A percentile compares a stretch with the other conserved stretches of the same genome.
Evolutionary conservation across 2,888 invertebrate species (phyloP).

Genomic region (Agrotis ipsilon): DNA sequence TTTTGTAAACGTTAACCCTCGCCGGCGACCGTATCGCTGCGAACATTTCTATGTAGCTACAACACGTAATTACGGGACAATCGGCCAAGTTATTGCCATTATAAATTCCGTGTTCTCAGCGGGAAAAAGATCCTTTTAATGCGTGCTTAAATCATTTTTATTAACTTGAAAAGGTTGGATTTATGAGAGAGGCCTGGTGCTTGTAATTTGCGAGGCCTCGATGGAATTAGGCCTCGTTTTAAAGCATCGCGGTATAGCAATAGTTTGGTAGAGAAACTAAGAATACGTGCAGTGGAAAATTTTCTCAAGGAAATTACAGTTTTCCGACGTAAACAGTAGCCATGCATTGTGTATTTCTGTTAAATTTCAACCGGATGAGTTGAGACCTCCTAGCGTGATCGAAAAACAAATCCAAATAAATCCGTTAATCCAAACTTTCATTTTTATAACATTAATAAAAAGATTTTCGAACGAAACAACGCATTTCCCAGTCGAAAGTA

Average conservation of each 20-base stretch:
- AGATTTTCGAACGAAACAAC: background rate
- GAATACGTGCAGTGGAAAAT: conserved; percentile 1
- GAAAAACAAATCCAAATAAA: too few relatives aligned
- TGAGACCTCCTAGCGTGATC: too few relatives aligned
- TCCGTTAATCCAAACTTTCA: too few relatives aligned
- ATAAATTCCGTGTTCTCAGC: conserved; percentile 85
- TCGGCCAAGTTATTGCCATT: conserved; percentile 82
- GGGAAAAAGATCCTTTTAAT: conserved; percentile 86
- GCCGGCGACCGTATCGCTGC: conserved; percentile 42
- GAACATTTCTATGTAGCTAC: conserved; percentile 57
- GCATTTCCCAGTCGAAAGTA: background rate
- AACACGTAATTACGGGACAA: conserved; percentile 79
- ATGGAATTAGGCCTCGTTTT: conserved; percentile 73
- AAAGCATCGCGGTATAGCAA: conserved; percentile 56
- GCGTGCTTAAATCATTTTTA: conserved; percentile 89
- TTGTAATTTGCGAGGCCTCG: conserved; percentile 80
- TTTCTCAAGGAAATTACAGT: too few relatives aligned
- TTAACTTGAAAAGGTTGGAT: conserved; percentile 89
- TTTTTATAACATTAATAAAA: too few relatives aligned
- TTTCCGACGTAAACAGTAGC: too few relatives aligned
- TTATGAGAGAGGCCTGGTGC: conserved; percentile 82
- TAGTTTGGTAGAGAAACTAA: conserved; percentile 24
- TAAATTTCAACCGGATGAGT: too few relatives aligned
- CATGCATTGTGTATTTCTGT: too few relatives aligned
- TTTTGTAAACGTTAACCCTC: conserved; percentile 47